Evolutionary conservation across 2,797 vertebrate genomes (phyloP).

Genomic region (Tachyglossus aculeatus): DNA sequence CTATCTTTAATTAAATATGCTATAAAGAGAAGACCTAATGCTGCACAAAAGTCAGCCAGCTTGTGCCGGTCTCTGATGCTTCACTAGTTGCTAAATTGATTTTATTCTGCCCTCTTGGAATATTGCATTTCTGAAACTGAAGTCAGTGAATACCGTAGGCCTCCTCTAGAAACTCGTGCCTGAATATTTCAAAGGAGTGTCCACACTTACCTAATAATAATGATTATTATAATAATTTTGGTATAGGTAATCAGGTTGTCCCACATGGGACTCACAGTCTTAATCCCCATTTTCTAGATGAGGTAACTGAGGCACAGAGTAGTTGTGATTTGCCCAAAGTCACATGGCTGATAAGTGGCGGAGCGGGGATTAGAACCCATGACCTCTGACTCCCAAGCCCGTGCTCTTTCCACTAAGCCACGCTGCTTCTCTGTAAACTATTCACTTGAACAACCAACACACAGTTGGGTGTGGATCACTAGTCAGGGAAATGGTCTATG

Average conservation of each 20-base stretch:
- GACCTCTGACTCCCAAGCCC: too few species aligned
- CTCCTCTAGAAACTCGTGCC: slow-evolving; percentile 25
- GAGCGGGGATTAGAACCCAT: too few species aligned
- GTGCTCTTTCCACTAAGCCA: too few species aligned
- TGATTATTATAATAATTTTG: too few species aligned
- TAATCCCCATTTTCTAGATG: too few species aligned
- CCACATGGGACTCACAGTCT: too few species aligned
- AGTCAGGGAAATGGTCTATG: slow-evolving; percentile 44
- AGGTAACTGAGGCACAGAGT: too few species aligned
- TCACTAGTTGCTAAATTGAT: neutral
- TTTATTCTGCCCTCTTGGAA: slow-evolving; percentile 28
- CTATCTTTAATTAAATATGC: slow-evolving; percentile 4
- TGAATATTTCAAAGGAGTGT: slow-evolving; percentile 55
- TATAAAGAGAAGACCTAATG: neutral
- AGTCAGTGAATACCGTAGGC: slow-evolving; percentile 33
- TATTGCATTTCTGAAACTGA: slow-evolving; percentile 31
- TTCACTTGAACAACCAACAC: slow-evolving; percentile 52
- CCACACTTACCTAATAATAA: slow-evolving; percentile 11
- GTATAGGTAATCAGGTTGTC: too few species aligned
- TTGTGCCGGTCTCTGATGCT: neutral
- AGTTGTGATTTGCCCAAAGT: too few species aligned
- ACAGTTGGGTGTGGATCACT: slow-evolving; percentile 38
- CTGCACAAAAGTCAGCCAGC: neutral
- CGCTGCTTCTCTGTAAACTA: slow-evolving; percentile 44
- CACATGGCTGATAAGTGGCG: too few species aligned